A percentile compares a stretch with the other conserved stretches of the same genome.
phyloP scores from a whole-genome alignment of 1,140 invertebrate species.

The Sarcophaga bullata region DNA sequence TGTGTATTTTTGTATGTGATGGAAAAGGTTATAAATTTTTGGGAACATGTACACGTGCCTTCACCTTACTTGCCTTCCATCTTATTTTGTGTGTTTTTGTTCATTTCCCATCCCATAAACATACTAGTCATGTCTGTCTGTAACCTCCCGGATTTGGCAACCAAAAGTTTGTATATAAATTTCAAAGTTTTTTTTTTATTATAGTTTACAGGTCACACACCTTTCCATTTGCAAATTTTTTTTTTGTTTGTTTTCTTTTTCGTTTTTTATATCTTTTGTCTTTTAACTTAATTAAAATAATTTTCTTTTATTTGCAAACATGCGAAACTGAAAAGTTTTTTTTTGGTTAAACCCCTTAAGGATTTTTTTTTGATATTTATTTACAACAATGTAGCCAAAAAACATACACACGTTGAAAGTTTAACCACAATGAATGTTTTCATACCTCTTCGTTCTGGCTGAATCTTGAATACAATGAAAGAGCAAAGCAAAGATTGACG shows the following conservation, averaged over 20 bases:
- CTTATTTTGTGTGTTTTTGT: not conserved
- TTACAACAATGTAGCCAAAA: not conserved
- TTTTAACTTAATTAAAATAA: slow-evolving; percentile 13
- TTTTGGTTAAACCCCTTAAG: not conserved
- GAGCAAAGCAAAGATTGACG: not conserved
- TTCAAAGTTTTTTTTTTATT: not conserved
- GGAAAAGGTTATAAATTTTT: slow-evolving; percentile 9
- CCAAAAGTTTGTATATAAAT: not conserved
- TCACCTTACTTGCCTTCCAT: not conserved
- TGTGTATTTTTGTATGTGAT: too few species aligned
- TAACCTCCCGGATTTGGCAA: too few species aligned
- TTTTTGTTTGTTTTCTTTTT: not conserved
- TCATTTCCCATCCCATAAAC: not conserved
- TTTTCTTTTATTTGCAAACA: too few species aligned
- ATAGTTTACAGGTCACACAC: slow-evolving; percentile 16
- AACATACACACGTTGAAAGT: not conserved
- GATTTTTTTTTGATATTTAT: not conserved
- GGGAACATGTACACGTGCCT: slow-evolving; percentile 13
- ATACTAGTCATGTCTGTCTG: too few species aligned
- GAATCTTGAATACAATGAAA: too few species aligned
- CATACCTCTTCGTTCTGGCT: too few species aligned
- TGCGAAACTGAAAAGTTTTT: not conserved
- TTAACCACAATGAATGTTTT: not conserved
- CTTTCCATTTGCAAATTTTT: slow-evolving; percentile 12
- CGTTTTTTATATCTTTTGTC: not conserved